Conservation (phyloP, 2,113 vertebrate genomes). For the Anhinga rufa region DNA sequence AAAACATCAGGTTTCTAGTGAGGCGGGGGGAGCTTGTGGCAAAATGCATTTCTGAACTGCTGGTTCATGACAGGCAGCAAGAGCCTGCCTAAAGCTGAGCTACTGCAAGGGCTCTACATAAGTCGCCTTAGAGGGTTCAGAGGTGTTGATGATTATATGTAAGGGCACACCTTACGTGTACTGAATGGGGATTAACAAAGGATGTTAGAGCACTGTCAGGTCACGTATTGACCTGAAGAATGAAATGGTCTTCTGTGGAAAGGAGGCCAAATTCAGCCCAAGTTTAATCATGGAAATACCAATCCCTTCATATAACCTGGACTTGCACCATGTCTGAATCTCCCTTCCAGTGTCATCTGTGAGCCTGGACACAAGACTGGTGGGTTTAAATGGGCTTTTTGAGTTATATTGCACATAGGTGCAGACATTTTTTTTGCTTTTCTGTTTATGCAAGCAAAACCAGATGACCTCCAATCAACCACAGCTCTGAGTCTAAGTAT, state of each 20-base stretch:
- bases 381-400: neutral
- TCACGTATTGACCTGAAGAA: neutral
- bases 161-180: neutral
- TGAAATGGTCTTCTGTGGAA: neutral
- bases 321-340: neutral
- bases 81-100: neutral
- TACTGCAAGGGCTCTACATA: neutral
- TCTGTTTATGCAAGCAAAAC: neutral
- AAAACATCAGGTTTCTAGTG: neutral
- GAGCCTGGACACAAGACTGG: neutral
- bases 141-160: neutral
- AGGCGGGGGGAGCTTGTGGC: neutral
- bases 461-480: neutral
- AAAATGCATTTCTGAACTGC: neutral
- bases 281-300: neutral
- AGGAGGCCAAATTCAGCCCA: neutral
- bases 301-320: neutral
- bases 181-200: neutral
- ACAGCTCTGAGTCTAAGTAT: neutral
- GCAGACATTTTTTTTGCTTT: neutral
- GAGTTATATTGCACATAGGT: neutral
- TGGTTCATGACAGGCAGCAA: rapidly evolving
- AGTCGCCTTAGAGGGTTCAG: neutral
- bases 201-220: neutral
- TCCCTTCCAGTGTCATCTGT: neutral